Evolutionary conservation across 2,888 invertebrate species (phyloP), one percentile per base, ranked within the genome.

Genomic region (Macaria liturata): DNA sequence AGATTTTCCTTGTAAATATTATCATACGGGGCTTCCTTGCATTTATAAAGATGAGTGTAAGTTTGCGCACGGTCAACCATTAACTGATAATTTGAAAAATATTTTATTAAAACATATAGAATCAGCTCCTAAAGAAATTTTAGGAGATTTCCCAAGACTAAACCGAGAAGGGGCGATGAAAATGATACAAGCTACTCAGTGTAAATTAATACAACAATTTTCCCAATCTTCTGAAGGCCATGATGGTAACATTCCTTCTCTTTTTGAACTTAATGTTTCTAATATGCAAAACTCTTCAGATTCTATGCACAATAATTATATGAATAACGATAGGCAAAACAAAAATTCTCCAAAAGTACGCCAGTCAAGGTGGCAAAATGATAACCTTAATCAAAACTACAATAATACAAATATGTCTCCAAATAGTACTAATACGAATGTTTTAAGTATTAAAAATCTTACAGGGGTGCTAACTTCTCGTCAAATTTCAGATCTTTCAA

Each of bases 1-100:
- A 74, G 98, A 98, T 84, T 99, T 98, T 84, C 99, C 99, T 20
- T 99, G 99, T 91, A 98, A 98, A 93, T 98, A 96, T 91, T 98
- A 96, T 87, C 98, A 99, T 82, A 97, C 98, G 53, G 98, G 98
- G 65, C 93, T 97, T 84, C 95, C 95, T 55, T 98, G 98, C 84
- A 94, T 94, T 66, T 94, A 93, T 50, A 94, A 94, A 76, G 95
- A 96, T n/a, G 95, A 95, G 62, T 99, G 99, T 90, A 97, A 98
- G 86, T 99, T 98, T 86, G 97, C 97, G 34, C 99, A 99, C 83
- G 95, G 95, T 30, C 95, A 95, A 72, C 97, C 97, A 0, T 92
- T 99, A n/a, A 95, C 94, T 53, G 98, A 98, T 64, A 95, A 95
- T 76, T 93, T 96, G 62, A 93, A 94, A 74, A 93, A 92, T 69